A percentile compares a stretch with the other conserved stretches of the same genome.
These are phyloP conservation scores for Drosophila mayaguana DNA, from an alignment of 2,888 invertebrate species.

Conservation along the genomic window DNA sequence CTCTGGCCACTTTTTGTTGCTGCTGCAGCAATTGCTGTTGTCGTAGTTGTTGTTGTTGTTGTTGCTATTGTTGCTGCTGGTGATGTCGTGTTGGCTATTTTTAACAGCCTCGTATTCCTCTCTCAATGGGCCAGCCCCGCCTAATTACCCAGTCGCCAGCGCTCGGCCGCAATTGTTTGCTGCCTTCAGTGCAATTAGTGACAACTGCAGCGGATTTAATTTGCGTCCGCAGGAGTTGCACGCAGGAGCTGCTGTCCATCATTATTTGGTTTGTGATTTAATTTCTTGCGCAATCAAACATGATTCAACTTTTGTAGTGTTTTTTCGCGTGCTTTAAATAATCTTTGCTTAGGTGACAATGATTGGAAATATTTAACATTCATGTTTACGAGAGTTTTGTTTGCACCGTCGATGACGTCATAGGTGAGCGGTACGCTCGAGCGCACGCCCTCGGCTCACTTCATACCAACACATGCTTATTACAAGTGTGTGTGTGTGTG, in stretches of 20 bases:
- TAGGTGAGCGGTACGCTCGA: slow-evolving; percentile 30
- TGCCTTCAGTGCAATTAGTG: slow-evolving; percentile 39
- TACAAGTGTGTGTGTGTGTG: slow-evolving; percentile 5
- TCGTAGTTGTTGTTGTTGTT: not conserved
- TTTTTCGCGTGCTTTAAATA: slow-evolving; percentile 4
- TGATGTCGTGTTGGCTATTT: slow-evolving; percentile 48
- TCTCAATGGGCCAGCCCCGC: slow-evolving; percentile 4
- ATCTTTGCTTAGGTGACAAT: slow-evolving; percentile 20
- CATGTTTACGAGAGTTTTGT: slow-evolving; percentile 18
- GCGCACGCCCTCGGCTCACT: slow-evolving; percentile 39
- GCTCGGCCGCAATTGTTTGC: slow-evolving; percentile 34
- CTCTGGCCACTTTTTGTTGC: slow-evolving; percentile 19
- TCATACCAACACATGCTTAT: slow-evolving; percentile 11
- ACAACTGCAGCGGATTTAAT: slow-evolving; percentile 47
- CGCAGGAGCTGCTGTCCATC: slow-evolving; percentile 4
- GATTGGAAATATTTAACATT: slow-evolving; percentile 33
- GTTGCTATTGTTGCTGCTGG: slow-evolving; percentile 16
- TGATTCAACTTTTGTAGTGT: slow-evolving; percentile 31
- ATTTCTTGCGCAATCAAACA: slow-evolving; percentile 6
- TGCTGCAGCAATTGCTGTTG: slow-evolving; percentile 7
- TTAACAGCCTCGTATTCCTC: slow-evolving; percentile 20
- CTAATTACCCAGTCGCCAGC: slow-evolving; percentile 47
- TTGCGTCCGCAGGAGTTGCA: slow-evolving; percentile 13
- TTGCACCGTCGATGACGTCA: slow-evolving; percentile 43
- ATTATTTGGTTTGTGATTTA: slow-evolving; percentile 1